A percentile compares a stretch with the other conserved stretches of the same genome.
These are phyloP conservation scores for Cyprinodon tularosa DNA, from an alignment of 2,113 vertebrate genomes.

Conservation along the genomic window DNA sequence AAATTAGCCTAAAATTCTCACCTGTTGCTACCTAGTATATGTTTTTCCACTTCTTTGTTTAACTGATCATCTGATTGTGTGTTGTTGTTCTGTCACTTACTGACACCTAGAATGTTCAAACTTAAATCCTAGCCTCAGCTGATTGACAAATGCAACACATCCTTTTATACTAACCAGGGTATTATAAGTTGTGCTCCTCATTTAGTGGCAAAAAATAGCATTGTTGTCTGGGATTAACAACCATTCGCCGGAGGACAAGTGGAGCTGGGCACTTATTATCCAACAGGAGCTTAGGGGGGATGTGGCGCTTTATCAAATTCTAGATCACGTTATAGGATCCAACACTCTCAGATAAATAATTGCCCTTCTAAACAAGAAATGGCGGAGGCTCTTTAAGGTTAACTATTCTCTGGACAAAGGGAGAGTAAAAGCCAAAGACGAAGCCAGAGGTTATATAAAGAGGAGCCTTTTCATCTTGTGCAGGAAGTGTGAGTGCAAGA, in stretches of 20 bases:
- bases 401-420: constrained; percentile 29
- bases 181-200: not conserved
- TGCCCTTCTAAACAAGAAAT: constrained; percentile 25
- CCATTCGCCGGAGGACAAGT: not conserved
- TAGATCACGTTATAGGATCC: constrained; percentile 33
- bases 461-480: constrained; percentile 19
- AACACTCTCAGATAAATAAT: constrained; percentile 40
- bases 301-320: constrained; percentile 1
- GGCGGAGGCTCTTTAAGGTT: constrained; percentile 31
- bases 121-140: not conserved
- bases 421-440: constrained; percentile 24
- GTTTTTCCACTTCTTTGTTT: too few relatives aligned
- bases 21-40: too few relatives aligned
- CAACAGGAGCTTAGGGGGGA: constrained; percentile 17
- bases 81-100: not conserved
- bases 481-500: constrained; percentile 30
- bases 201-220: not conserved
- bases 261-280: constrained; percentile 26
- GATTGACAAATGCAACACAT: not conserved
- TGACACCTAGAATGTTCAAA: not conserved
- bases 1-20: too few relatives aligned
- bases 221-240: not conserved
- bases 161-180: not conserved
- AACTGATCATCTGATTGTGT: too few relatives aligned
- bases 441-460: constrained; percentile 51